Evolutionary conservation across 2,797 vertebrate species (phyloP), one percentile per base, ranked within the genome.

Genomic region (Cryptoprocta ferox): DNA sequence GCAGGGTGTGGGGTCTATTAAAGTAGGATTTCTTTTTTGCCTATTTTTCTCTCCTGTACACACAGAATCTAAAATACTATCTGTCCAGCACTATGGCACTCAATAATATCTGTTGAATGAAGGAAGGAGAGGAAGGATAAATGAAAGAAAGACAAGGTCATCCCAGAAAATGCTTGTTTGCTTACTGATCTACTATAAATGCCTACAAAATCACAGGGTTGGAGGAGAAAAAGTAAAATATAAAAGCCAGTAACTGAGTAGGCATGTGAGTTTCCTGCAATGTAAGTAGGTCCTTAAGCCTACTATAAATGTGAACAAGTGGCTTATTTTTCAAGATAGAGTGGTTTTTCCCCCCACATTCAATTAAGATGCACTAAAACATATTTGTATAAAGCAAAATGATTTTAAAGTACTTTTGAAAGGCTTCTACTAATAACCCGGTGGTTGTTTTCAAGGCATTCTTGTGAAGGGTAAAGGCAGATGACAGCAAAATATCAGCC

Each of bases 381-480:
- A 56, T 56, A 83, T 93, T 63, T 94, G 68, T 80, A 81, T 76
- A 89, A 87, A 91, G 68, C 63, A 87, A 91, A 87, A 96, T 92
- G 30, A 95, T 70, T 96, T 97, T 89, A 63, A 96, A 86, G 70
- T 56, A 59, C 28, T 35, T 96, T 89, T 81, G 45, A 85, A 89
- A 91, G 89, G 66, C 39, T 89, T 93, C 48, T 79, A 24, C 73
- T 68, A 66, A 93, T 59, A 96, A 81, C 15, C 16, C 50, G n/a
- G 61, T 50, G 35, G 26, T 5, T 80, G 37, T 63, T 95, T 84
- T 78, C 81, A 90, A 87, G 50, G 63, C 26, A 45, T 73, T 88
- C 14, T 59, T 26, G 21, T 7, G 56, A 83, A 92, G 42, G 42
- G 19, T 45, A 37, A 92, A 90, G 83, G 70, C 35, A 32, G 39